These are phyloP conservation scores for Oxystoma pomonae DNA, from an alignment of 2,888 invertebrate species.

Conservation along the genomic window DNA sequence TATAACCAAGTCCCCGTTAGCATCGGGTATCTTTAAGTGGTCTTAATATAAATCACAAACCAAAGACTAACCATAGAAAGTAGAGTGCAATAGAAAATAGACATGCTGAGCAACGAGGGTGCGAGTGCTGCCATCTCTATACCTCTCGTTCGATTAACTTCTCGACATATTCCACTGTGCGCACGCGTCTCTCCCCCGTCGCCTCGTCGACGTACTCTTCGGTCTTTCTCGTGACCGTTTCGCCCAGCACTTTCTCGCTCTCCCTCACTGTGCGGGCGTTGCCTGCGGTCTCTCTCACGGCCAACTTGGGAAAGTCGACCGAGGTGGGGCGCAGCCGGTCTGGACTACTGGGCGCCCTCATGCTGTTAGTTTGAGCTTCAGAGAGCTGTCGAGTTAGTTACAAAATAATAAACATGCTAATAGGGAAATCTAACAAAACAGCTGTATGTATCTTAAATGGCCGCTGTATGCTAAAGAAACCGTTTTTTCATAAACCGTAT, in stretches of 20 bases:
- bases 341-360: slow-evolving; percentile 37
- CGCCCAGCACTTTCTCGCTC: slow-evolving; percentile 84
- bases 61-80: not conserved
- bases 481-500: too few species aligned
- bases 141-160: slow-evolving; percentile 96
- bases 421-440: too few species aligned
- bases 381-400: not conserved
- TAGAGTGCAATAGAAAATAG: slow-evolving; percentile 1
- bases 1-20: not conserved
- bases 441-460: too few species aligned
- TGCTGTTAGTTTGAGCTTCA: slow-evolving; percentile 30
- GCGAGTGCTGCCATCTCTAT: slow-evolving; percentile 40
- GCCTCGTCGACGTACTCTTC: slow-evolving; percentile 85
- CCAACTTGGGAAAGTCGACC: slow-evolving; percentile 76
- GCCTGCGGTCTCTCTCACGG: slow-evolving; percentile 76
- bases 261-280: slow-evolving; percentile 82
- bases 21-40: too few species aligned
- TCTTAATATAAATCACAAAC: not conserved
- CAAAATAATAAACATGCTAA: not conserved
- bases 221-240: slow-evolving; percentile 80
- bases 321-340: slow-evolving; percentile 56
- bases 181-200: slow-evolving; percentile 80
- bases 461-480: too few species aligned
- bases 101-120: slow-evolving; percentile 34
- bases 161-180: slow-evolving; percentile 92